Percentiles rank a stretch among this genome's conserved stretches.
Evolutionary conservation across 2,797 vertebrate genomes (phyloP).

Genomic region (Distichodus sexfasciatus): DNA sequence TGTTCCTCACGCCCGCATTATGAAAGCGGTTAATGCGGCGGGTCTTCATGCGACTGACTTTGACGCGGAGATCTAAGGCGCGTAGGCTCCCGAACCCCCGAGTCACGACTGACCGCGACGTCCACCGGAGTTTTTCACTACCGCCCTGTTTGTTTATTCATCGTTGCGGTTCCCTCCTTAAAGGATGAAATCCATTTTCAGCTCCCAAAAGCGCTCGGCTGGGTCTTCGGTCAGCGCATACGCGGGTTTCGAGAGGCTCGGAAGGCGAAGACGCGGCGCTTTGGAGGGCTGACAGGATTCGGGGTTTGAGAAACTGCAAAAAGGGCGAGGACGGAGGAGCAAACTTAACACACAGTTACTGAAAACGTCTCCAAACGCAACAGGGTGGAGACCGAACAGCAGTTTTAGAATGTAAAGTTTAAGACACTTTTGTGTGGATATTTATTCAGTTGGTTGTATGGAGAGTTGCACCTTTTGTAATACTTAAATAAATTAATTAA

Average conservation of each 20-base stretch:
- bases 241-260: no score
- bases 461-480: no score
- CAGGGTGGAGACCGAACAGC: background rate
- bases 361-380: background rate
- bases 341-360: background rate
- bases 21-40: conserved; percentile 61
- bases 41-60: conserved; percentile 14
- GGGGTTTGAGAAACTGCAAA: no score
- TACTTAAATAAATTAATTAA: no score
- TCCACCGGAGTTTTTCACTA: conserved; percentile 51
- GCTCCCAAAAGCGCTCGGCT: no score
- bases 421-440: no score
- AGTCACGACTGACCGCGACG: conserved; percentile 49
- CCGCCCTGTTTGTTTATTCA: conserved; percentile 46
- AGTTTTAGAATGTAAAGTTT: no score
- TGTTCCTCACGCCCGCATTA: conserved; percentile 68
- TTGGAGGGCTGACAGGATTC: background rate
- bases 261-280: background rate
- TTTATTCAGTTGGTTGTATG: no score
- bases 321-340: conserved; percentile 14
- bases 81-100: conserved; percentile 20
- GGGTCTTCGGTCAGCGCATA: no score
- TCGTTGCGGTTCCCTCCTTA: background rate
- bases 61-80: conserved; percentile 31
- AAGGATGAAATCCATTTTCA: background rate